A percentile compares a stretch with the other conserved stretches of the same genome.
These are phyloP conservation scores for Neomorphus geoffroyi DNA, from an alignment of 2,797 vertebrate genomes.

Conservation along the genomic window DNA sequence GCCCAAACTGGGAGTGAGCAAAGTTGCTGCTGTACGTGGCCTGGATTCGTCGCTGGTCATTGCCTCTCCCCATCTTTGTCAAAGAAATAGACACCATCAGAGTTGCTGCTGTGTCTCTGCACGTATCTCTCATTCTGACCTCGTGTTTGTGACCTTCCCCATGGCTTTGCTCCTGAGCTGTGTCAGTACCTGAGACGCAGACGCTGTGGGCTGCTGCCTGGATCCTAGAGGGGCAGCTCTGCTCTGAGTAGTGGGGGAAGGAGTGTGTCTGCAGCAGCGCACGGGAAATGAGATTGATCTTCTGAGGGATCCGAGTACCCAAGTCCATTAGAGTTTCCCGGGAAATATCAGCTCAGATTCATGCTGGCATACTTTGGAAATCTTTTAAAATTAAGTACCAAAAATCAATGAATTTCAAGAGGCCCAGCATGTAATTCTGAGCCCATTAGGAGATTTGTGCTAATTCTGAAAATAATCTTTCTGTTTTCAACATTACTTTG, in stretches of 20 bases:
- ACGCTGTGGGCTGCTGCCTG: neutral
- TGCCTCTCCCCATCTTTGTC: neutral
- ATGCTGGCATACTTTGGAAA: neutral
- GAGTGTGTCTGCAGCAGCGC: neutral
- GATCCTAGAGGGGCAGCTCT: neutral
- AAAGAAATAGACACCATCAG: neutral
- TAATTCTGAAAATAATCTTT: conserved; percentile 39
- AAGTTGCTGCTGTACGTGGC: neutral
- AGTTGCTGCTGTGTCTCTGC: neutral
- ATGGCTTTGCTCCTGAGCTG: neutral
- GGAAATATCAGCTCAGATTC: conserved; percentile 10
- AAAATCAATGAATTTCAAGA: neutral
- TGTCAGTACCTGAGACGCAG: accelerated
- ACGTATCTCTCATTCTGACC: neutral
- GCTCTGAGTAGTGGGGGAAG: neutral
- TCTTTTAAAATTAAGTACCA: conserved; percentile 10
- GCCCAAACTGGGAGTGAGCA: neutral
- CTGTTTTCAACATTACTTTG: conserved; percentile 22
- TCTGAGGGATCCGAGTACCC: neutral
- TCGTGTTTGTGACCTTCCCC: neutral
- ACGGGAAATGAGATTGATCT: neutral
- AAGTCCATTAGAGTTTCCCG: conserved; percentile 2
- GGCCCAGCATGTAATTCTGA: conserved; percentile 24
- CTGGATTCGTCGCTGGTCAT: accelerated
- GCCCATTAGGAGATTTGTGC: conserved; percentile 23